phyloP scores from a whole-genome alignment of 2,113 vertebrate species.

The Sebastes schlegelii region DNA sequence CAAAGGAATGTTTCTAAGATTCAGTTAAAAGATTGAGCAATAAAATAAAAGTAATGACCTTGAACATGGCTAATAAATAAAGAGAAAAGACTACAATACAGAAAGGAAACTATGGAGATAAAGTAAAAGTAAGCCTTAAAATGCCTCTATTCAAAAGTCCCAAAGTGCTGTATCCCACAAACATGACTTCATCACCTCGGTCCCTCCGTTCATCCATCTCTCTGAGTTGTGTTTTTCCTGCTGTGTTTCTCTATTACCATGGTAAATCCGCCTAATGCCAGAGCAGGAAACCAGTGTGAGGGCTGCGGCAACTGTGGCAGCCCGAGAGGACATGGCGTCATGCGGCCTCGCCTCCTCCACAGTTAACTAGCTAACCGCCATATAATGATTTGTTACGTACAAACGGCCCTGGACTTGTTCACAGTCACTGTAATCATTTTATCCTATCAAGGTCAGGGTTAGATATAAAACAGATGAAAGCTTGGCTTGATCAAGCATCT shows the following conservation, averaged over 20 bases:
- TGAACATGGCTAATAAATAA: too few relatives aligned
- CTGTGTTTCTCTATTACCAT: constrained; percentile 68
- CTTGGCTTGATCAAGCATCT: neutral
- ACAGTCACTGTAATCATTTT: neutral
- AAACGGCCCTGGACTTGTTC: neutral
- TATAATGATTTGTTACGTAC: constrained; percentile 35
- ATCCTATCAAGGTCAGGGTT: neutral
- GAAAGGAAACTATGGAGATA: neutral
- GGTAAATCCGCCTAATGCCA: constrained; percentile 57
- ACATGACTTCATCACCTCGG: constrained; percentile 52
- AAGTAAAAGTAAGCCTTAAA: neutral
- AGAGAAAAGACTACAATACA: neutral
- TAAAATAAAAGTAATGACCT: neutral
- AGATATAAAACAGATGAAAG: neutral
- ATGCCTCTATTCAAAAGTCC: constrained; percentile 8
- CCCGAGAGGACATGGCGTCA: constrained; percentile 46
- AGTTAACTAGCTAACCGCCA: constrained; percentile 53
- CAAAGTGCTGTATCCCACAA: constrained; percentile 15
- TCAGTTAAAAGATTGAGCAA: neutral
- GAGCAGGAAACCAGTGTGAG: constrained; percentile 69
- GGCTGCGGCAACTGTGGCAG: constrained; percentile 54
- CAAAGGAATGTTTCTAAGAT: neutral
- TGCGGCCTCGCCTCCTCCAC: constrained; percentile 26
- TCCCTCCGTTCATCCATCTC: constrained; percentile 4
- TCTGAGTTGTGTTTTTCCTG: constrained; percentile 42